These are phyloP conservation scores for Tetropium fuscum DNA, from an alignment of 2,888 invertebrate genomes.

Conservation along the genomic window DNA sequence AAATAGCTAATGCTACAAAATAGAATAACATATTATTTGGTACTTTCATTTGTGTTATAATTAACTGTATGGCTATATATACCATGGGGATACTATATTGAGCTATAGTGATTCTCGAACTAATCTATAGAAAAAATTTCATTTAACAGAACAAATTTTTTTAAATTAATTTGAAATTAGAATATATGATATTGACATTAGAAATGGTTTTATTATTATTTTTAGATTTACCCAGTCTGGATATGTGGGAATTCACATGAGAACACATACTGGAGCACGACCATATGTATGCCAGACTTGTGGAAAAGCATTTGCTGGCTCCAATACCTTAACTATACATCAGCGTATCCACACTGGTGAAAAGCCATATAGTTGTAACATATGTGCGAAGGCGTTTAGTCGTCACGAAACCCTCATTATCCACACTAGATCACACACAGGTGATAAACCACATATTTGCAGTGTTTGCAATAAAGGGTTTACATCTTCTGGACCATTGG, in stretches of 20 bases:
- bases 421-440: constrained; percentile 64
- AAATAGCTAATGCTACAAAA: no score
- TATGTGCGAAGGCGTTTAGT: constrained; percentile 63
- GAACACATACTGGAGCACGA: constrained; percentile 65
- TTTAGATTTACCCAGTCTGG: constrained; percentile 66
- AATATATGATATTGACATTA: no score
- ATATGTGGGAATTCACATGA: constrained; percentile 66
- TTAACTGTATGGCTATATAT: no score
- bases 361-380: constrained; percentile 63
- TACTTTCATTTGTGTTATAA: no score
- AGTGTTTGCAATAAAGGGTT: constrained; percentile 62
- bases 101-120: no score
- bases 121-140: no score
- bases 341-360: constrained; percentile 65
- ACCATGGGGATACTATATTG: no score
- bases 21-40: no score
- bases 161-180: no score
- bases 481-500: constrained; percentile 62
- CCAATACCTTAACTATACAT: constrained; percentile 64
- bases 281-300: constrained; percentile 65
- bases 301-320: constrained; percentile 65
- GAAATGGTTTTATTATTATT: no score
- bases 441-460: constrained; percentile 64
- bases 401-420: constrained; percentile 64
- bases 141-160: no score